Conservation (phyloP, 2,113 vertebrate genomes). For the Rafetus swinhoei region DNA sequence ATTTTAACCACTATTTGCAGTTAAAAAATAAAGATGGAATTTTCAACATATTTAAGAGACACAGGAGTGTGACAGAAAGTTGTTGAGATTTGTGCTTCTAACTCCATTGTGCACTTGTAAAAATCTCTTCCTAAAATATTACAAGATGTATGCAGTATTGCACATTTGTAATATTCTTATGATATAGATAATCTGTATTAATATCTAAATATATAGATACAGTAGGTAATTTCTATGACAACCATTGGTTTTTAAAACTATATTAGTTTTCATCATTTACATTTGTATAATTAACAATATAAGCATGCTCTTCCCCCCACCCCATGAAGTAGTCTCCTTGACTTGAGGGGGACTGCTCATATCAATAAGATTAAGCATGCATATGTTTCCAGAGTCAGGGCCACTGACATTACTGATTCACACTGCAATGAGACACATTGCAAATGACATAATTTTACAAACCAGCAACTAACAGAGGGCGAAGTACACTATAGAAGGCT, state of each 20-base stretch:
- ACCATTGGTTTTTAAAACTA: background rate
- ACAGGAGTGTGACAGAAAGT: background rate
- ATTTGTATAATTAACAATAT: background rate
- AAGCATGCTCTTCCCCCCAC: background rate
- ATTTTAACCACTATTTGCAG: background rate
- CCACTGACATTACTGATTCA: background rate
- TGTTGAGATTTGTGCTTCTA: background rate
- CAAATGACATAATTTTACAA: background rate
- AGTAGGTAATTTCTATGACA: conserved; percentile 32
- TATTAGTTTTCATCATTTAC: background rate
- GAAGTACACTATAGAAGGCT: background rate
- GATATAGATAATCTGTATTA: too few relatives aligned
- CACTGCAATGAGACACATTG: background rate
- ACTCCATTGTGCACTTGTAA: background rate
- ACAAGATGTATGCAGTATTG: background rate
- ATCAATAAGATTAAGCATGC: background rate
- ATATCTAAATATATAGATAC: too few relatives aligned
- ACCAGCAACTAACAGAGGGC: background rate
- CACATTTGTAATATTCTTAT: background rate
- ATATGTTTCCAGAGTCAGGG: background rate
- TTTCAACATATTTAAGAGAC: background rate
- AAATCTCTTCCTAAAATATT: background rate
- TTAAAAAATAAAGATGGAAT: background rate
- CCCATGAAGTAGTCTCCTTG: background rate
- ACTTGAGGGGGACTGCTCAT: background rate